phyloP scores from a whole-genome alignment of 2,113 vertebrate genomes.

The Rhinichthys klamathensis region DNA sequence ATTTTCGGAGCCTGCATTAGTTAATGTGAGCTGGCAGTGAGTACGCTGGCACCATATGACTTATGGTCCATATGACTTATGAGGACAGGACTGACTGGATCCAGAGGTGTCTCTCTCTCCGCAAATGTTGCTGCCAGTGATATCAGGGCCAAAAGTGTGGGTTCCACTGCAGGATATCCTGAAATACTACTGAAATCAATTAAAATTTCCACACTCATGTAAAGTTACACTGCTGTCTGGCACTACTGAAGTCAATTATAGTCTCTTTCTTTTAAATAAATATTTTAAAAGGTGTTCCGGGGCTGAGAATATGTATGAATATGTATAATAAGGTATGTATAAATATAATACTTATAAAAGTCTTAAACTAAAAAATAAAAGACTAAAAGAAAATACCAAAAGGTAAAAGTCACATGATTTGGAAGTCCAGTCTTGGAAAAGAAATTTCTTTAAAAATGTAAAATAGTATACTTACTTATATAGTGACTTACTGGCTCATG shows the following conservation, averaged over 20 bases:
- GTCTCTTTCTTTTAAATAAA: too few species aligned
- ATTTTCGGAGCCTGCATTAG: constrained; percentile 61
- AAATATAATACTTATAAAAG: too few species aligned
- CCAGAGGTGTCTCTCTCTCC: constrained; percentile 71
- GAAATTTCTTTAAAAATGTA: too few species aligned
- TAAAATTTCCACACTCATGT: constrained; percentile 72
- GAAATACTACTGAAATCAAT: constrained; percentile 72
- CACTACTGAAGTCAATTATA: constrained; percentile 63
- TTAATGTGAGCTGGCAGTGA: constrained; percentile 58
- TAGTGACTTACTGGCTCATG: too few species aligned
- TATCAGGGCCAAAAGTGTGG: constrained; percentile 71
- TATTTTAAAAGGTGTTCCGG: neutral
- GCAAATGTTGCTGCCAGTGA: constrained; percentile 72
- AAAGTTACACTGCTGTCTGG: constrained; percentile 72
- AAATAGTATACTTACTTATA: too few species aligned
- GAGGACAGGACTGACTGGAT: constrained; percentile 71
- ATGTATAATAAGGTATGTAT: too few species aligned
- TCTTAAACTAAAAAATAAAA: too few species aligned
- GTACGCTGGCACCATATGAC: constrained; percentile 66
- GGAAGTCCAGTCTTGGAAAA: too few species aligned
- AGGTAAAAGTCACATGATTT: too few species aligned
- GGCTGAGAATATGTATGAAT: neutral
- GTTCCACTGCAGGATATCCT: constrained; percentile 63
- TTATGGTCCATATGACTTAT: constrained; percentile 76
- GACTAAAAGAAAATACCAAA: too few species aligned